Evolutionary conservation across 2,888 invertebrate genomes (phyloP).

Genomic region (Malacosoma neustria): DNA sequence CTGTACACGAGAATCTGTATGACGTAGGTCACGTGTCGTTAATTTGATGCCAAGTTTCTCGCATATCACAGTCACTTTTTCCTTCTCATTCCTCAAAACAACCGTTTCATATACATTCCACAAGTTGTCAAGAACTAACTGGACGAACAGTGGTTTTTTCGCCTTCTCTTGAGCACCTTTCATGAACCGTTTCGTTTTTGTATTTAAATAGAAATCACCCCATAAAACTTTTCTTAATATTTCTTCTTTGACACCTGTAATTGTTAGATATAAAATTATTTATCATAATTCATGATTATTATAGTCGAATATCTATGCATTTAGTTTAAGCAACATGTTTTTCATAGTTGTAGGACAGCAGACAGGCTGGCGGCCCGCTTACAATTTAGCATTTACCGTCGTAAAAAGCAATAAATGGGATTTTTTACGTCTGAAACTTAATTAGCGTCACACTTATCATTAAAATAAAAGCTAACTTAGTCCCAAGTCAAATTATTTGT

Average conservation of each 20-base stretch:
- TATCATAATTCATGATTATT: no score
- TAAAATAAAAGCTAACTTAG: no score
- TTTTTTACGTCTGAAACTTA: no score
- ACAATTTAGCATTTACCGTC: no score
- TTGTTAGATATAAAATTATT: no score
- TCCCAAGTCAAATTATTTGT: no score
- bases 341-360: no score
- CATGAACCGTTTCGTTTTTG: conserved; percentile 87
- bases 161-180: conserved; percentile 94
- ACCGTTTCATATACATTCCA: conserved; percentile 93
- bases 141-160: conserved; percentile 94
- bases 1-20: conserved; percentile 84
- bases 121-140: conserved; percentile 92
- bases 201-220: conserved; percentile 94
- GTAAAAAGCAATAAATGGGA: no score
- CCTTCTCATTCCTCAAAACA: conserved; percentile 82
- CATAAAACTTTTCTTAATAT: conserved; percentile 88
- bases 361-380: no score
- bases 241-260: conserved; percentile 79
- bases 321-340: no score
- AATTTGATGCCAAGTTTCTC: conserved; percentile 86
- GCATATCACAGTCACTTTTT: conserved; percentile 80
- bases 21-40: conserved; percentile 83
- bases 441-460: no score
- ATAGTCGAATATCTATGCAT: no score